Evolutionary conservation across 2,888 invertebrate genomes (phyloP).

Genomic region (Tenodera sinensis): DNA sequence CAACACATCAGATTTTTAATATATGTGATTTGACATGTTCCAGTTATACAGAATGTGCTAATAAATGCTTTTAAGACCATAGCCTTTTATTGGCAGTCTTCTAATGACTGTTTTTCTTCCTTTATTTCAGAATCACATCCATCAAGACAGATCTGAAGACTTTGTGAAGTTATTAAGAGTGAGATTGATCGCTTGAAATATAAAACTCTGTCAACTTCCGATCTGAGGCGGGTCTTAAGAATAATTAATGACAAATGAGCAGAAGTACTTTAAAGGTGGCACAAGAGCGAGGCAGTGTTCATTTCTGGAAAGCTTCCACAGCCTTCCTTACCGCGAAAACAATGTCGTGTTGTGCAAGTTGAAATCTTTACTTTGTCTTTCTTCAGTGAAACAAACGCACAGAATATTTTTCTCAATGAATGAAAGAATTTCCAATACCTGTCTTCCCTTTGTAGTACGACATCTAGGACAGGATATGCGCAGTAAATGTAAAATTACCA

Average conservation of each 20-base stretch:
- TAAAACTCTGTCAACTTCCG: background rate
- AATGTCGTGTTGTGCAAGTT: background rate
- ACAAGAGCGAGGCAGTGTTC: background rate
- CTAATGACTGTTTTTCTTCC: no score
- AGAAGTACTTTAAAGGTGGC: background rate
- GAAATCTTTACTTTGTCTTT: background rate
- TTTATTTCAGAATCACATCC: background rate
- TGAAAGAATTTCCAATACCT: background rate
- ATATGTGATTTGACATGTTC: no score
- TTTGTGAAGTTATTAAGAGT: background rate
- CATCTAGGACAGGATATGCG: background rate
- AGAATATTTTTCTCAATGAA: background rate
- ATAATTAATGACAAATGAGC: background rate
- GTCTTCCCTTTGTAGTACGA: background rate
- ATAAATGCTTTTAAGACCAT: no score
- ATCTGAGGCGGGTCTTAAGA: background rate
- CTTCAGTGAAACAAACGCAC: background rate
- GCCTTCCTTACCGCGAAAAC: background rate
- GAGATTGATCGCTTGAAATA: background rate
- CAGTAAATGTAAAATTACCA: background rate
- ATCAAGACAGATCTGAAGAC: background rate
- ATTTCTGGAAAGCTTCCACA: background rate
- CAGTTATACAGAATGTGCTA: no score
- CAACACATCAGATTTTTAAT: no score
- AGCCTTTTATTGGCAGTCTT: no score